phyloP scores from a whole-genome alignment of 2,113 vertebrate species.

The Mugil cephalus region DNA sequence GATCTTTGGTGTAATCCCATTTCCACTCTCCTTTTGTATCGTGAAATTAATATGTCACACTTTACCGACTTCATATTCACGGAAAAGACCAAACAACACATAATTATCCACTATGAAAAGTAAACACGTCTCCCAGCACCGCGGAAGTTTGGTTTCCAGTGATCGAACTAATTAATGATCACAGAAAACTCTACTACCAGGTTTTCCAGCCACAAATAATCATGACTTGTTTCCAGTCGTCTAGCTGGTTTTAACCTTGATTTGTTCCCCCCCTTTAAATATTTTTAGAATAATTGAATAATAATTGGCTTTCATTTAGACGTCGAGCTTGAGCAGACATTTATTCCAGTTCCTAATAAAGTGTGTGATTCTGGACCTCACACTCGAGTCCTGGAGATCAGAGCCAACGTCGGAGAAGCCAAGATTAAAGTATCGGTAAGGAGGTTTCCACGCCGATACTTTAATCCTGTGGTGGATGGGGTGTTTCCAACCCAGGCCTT shows the following conservation, averaged over 20 bases:
- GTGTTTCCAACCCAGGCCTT: not conserved
- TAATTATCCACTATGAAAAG: no score
- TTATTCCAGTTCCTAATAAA: not conserved
- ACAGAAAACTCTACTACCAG: not conserved
- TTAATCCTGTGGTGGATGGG: no score
- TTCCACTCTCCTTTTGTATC: not conserved
- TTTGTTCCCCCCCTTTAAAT: not conserved
- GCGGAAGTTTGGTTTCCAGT: not conserved
- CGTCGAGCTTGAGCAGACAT: not conserved
- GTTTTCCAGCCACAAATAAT: not conserved
- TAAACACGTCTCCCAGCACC: no score
- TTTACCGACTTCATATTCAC: not conserved
- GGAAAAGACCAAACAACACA: not conserved
- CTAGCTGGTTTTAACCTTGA: not conserved
- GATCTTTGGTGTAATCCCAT: not conserved
- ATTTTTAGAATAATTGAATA: not conserved
- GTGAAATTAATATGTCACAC: not conserved
- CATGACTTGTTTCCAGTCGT: constrained; percentile 2
- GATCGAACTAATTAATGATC: not conserved
- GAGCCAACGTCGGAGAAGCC: no score
- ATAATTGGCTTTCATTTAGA: not conserved
- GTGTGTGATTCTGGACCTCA: not conserved
- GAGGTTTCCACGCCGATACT: no score
- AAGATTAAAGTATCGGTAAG: not conserved
- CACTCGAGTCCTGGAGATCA: no score